Conservation (phyloP, 1,140 invertebrate species). For the Bombus vancouverensis region DNA sequence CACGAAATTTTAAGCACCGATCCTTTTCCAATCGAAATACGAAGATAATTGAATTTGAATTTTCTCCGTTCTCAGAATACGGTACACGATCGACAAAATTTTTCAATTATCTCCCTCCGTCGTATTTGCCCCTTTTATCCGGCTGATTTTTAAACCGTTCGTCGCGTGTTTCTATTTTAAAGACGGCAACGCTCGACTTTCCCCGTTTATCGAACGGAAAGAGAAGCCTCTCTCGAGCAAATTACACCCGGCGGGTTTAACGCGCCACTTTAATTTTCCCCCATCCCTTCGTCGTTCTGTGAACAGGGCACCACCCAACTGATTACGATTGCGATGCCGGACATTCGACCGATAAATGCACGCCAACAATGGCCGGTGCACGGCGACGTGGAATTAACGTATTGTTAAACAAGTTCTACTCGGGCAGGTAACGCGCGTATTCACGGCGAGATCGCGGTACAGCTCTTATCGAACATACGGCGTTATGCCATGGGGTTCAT, state of each 20-base stretch:
- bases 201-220: neutral
- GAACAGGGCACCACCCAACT: neutral
- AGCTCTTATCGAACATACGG: conserved; percentile 37
- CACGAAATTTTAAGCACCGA: neutral
- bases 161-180: neutral
- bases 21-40: neutral
- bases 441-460: conserved; percentile 8
- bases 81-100: neutral
- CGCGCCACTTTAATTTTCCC: conserved; percentile 52
- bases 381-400: conserved; percentile 51
- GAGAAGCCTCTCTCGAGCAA: neutral
- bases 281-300: neutral
- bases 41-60: neutral
- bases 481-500: conserved; percentile 10
- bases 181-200: no score
- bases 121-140: neutral
- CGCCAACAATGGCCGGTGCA: conserved; percentile 39
- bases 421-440: conserved; percentile 22
- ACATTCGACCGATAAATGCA: conserved; percentile 37
- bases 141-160: neutral
- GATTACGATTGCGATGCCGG: conserved; percentile 12
- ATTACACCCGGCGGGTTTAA: conserved; percentile 53
- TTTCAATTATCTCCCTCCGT: neutral
- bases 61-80: no score
- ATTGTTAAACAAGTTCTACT: conserved; percentile 56